These are phyloP conservation scores for Actinemys pallida DNA, from an alignment of 2,113 vertebrate genomes.

Conservation along the genomic window DNA sequence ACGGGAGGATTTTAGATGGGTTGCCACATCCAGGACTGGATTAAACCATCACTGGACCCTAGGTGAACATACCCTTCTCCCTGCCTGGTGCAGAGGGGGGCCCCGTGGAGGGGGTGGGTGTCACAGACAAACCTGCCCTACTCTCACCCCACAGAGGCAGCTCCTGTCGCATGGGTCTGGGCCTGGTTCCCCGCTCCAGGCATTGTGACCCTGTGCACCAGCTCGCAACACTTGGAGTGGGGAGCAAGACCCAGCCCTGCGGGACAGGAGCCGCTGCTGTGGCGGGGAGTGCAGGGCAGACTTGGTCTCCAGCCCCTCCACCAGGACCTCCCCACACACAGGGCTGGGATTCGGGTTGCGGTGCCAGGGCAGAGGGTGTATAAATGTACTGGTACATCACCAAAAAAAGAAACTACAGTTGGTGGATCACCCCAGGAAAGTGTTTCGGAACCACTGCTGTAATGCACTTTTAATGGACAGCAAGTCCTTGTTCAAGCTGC, in stretches of 20 bases:
- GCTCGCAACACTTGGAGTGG: neutral
- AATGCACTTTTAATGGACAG: conserved; percentile 41
- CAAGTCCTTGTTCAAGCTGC: neutral
- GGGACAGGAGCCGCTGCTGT: neutral
- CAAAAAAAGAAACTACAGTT: neutral
- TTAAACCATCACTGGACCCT: no score
- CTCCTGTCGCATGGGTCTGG: no score
- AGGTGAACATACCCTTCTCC: neutral
- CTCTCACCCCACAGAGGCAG: neutral
- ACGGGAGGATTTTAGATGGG: neutral
- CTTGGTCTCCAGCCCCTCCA: neutral
- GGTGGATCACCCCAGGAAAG: neutral
- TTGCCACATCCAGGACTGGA: neutral
- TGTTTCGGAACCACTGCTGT: neutral
- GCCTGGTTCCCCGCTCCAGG: no score
- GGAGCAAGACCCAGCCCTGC: neutral
- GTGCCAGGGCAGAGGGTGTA: neutral
- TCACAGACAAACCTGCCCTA: neutral
- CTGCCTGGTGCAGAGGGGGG: neutral
- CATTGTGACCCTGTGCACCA: no score
- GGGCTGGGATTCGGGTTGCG: neutral
- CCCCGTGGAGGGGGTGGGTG: neutral
- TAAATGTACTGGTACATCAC: neutral
- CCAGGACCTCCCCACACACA: neutral
- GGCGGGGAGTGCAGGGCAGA: neutral